Conservation (phyloP, 2,888 invertebrate genomes). For the Meiosimyza decipiens region DNA sequence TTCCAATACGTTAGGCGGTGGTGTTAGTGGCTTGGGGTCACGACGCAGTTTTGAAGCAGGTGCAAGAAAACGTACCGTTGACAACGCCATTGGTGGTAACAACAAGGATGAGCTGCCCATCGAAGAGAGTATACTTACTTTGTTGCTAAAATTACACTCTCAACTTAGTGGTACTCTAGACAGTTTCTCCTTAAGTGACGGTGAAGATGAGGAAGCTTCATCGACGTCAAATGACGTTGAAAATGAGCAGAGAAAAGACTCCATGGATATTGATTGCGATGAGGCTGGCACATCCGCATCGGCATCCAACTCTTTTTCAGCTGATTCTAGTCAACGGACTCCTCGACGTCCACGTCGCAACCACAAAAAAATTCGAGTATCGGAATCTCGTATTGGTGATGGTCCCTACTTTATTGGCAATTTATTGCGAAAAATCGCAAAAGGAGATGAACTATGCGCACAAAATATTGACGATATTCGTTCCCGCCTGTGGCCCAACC, state of each 20-base stretch:
- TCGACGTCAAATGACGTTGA: slow-evolving; percentile 23
- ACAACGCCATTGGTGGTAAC: slow-evolving; percentile 63
- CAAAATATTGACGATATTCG: slow-evolving; percentile 78
- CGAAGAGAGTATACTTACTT: slow-evolving; percentile 89
- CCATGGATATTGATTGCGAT: slow-evolving; percentile 63
- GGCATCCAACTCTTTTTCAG: slow-evolving; percentile 34
- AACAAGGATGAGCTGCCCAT: slow-evolving; percentile 72
- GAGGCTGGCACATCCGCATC: slow-evolving; percentile 60
- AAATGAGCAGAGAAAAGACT: slow-evolving; percentile 18
- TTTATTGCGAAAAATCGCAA: slow-evolving; percentile 80
- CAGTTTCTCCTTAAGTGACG: slow-evolving; percentile 77
- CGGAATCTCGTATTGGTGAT: slow-evolving; percentile 75
- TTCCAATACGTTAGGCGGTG: slow-evolving; percentile 59
- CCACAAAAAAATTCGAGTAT: slow-evolving; percentile 58
- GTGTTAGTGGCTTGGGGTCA: slow-evolving; percentile 46
- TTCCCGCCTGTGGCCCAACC: slow-evolving; percentile 82
- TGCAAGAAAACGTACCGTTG: slow-evolving; percentile 62
- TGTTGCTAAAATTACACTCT: slow-evolving; percentile 89
- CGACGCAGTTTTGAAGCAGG: slow-evolving; percentile 55
- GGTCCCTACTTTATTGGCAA: slow-evolving; percentile 88
- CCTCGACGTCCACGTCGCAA: slow-evolving; percentile 43
- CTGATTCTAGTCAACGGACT: slow-evolving; percentile 40
- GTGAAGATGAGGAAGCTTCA: slow-evolving; percentile 45
- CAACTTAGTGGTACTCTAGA: slow-evolving; percentile 86
- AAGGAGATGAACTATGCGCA: slow-evolving; percentile 77